Conservation (phyloP, 2,797 vertebrate species). For the Chaenodraco wilsoni region DNA sequence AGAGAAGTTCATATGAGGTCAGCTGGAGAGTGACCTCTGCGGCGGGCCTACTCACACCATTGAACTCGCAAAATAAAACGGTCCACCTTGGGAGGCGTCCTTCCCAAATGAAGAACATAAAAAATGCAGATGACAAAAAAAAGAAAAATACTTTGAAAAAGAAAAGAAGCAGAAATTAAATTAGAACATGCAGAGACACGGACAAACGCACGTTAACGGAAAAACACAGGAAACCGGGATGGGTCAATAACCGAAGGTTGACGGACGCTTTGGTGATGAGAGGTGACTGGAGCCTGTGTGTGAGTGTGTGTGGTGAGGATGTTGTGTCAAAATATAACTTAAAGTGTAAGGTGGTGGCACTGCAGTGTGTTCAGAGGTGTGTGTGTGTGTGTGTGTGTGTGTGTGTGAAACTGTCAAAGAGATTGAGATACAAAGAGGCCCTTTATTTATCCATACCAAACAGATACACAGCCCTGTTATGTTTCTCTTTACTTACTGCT, state of each 20-base stretch:
- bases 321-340: no score
- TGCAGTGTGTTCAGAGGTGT: no score
- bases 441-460: not conserved
- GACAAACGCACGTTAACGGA: conserved; percentile 50
- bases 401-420: conserved; percentile 7
- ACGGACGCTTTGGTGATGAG: conserved; percentile 53
- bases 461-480: not conserved
- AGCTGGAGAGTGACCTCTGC: conserved; percentile 38
- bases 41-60: conserved; percentile 23
- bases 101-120: conserved; percentile 67
- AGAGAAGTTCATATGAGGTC: conserved; percentile 18
- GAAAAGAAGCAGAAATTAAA: conserved; percentile 59
- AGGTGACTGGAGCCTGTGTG: conserved; percentile 36
- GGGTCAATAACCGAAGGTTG: conserved; percentile 51
- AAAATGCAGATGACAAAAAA: conserved; percentile 36
- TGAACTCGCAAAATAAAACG: conserved; percentile 41
- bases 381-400: conserved; percentile 3
- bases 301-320: conserved; percentile 6
- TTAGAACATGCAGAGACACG: conserved; percentile 69
- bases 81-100: conserved; percentile 65
- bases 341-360: no score
- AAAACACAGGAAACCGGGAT: conserved; percentile 56
- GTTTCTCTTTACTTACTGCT: no score
- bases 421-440: not conserved
- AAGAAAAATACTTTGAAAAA: conserved; percentile 21